Conservation (phyloP, 2,888 invertebrate species). For the Dasypolia templi region DNA sequence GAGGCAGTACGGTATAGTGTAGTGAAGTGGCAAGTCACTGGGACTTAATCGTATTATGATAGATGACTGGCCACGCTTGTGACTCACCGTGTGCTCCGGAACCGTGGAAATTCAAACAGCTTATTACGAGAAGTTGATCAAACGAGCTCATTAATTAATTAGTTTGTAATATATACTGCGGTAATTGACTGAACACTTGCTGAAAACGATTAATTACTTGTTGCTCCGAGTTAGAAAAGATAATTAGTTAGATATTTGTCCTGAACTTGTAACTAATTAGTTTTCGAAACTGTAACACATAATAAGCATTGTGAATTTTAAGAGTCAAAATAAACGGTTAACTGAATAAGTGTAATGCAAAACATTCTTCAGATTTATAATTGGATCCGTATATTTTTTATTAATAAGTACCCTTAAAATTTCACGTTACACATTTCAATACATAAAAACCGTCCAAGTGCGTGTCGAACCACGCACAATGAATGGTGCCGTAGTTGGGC, state of each 20-base stretch:
- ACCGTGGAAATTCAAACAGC: conserved; percentile 54
- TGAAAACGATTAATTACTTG: conserved; percentile 35
- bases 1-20: conserved; percentile 20
- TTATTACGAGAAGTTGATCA: conserved; percentile 45
- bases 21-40: conserved; percentile 69
- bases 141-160: conserved; percentile 52
- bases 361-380: not conserved
- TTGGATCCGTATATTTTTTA: not conserved
- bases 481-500: too few relatives aligned
- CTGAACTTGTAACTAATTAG: conserved; percentile 18
- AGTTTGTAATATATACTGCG: conserved; percentile 26
- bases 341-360: not conserved
- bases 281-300: conserved; percentile 19
- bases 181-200: conserved; percentile 31
- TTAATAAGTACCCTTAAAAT: not conserved
- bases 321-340: not conserved
- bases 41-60: conserved; percentile 74
- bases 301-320: not conserved
- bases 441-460: not conserved
- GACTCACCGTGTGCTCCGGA: conserved; percentile 70
- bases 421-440: not conserved
- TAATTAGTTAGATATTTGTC: conserved; percentile 20
- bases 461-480: too few relatives aligned
- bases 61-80: conserved; percentile 74
- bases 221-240: conserved; percentile 19